Base-by-base conservation (phyloP, 2,113 vertebrate genomes). In the Alethe diademata region DNA sequence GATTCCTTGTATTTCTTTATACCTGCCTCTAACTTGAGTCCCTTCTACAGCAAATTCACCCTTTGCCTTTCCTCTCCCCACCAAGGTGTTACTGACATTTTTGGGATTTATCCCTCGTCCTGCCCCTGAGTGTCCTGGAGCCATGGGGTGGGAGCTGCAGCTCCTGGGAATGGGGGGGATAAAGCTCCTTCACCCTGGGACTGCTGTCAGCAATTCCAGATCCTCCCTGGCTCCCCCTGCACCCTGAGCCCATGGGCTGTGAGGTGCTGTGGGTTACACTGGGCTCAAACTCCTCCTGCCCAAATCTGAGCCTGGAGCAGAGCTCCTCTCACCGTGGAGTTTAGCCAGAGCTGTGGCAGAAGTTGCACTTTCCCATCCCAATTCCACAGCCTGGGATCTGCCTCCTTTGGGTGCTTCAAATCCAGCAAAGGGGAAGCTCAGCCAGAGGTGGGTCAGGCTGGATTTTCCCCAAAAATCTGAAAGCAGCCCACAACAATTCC, bases 251-350 rank as follows among this genome's bases (percentile, higher is more conserved):
- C 69, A 1, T 0, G 1, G 40, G 20, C 72, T 20, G 33, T 7
- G 67, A 33, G n/a, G 19, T 60, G 58, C 54, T 73, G 17, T 2
- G 38, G 56, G 7, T 58, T 22, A 8, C 4, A 1, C 67, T 8
- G 57, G 14, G 6, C 58, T 51, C 23, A 6, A n/a, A 4, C 14
- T n/a, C 33, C 69, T 61, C 8, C 51, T 66, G 38, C 53, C 43
- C 25, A 31, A 61, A 61, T 5, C 66, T 3, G 70, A 66, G 54
- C 65, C 22, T 64, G 70, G 31, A n/a, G 33, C 56, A 48, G 12
- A 16, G 64, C 33, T 57, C 12, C 3, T 28, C 40, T 42, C 8
- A 1, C 47, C 3, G 0, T 1, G 25, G 47, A 70, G 15, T 61
- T 70, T 48, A 16, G n/a, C 36, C 42, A 33, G 50, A 61, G 33